A percentile compares a stretch with the other conserved stretches of the same genome.
Evolutionary conservation across 1,140 invertebrate genomes (phyloP).

Genomic region (Fopius arisanus): DNA sequence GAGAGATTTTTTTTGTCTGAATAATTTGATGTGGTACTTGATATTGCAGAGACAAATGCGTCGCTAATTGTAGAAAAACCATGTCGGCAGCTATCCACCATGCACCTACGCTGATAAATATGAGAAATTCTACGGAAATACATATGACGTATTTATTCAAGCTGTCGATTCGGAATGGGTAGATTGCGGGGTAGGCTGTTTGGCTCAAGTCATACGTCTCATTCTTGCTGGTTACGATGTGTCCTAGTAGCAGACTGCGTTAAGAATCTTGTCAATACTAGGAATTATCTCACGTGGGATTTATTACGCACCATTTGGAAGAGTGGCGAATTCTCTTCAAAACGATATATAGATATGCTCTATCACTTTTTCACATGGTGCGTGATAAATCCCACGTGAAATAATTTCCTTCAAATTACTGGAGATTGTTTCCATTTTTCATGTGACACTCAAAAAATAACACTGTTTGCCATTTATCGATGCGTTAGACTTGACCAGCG

Average conservation of each 20-base stretch:
- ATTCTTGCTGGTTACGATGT: not conserved
- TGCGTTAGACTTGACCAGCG: too few relatives aligned
- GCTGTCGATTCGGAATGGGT: not conserved
- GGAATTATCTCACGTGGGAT: too few relatives aligned
- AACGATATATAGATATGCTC: too few relatives aligned
- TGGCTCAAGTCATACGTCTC: not conserved
- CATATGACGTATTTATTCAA: not conserved
- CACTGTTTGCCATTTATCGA: too few relatives aligned
- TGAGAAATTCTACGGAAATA: not conserved
- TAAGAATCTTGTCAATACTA: not conserved
- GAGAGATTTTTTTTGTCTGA: not conserved
- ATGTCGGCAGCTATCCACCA: slow-evolving; percentile 3
- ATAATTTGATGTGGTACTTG: not conserved
- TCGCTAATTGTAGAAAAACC: not conserved
- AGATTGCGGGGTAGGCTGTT: not conserved
- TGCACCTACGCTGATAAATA: not conserved
- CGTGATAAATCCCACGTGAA: too few relatives aligned
- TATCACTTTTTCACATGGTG: too few relatives aligned
- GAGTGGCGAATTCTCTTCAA: too few relatives aligned
- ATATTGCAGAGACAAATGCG: not conserved
- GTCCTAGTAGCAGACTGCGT: not conserved
- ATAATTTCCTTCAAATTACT: too few relatives aligned
- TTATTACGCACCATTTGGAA: too few relatives aligned
- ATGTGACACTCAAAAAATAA: too few relatives aligned
- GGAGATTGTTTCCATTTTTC: too few relatives aligned